Evolutionary conservation across 1,140 invertebrate species (phyloP).

Genomic region (Heliconius eleuchia): DNA sequence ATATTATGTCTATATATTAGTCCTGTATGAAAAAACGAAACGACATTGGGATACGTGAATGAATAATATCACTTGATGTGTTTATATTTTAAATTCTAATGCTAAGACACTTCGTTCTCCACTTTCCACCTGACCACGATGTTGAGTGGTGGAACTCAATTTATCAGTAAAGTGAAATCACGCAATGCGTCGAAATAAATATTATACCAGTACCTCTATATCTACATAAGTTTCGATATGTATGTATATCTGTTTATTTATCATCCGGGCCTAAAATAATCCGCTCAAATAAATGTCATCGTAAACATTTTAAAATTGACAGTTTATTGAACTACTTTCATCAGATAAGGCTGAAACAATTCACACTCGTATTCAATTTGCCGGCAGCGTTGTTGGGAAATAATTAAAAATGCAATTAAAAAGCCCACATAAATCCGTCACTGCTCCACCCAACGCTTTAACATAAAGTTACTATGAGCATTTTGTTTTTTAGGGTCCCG

Average conservation of each 20-base stretch:
- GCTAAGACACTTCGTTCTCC: no score
- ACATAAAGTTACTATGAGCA: constrained; percentile 52
- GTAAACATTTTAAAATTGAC: constrained; percentile 40
- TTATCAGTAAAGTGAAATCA: no score
- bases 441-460: constrained; percentile 48
- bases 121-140: no score
- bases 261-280: neutral
- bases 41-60: no score
- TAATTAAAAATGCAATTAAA: constrained; percentile 79
- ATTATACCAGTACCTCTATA: neutral
- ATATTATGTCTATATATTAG: no score
- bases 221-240: neutral
- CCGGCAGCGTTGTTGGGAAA: constrained; percentile 66
- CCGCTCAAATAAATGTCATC: constrained; percentile 30
- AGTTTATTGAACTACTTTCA: constrained; percentile 42
- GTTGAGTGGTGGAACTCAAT: no score
- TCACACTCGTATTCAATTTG: constrained; percentile 66
- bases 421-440: constrained; percentile 71
- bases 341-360: constrained; percentile 41
- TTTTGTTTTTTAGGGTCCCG: constrained; percentile 37
- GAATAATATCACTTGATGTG: no score
- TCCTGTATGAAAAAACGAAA: no score
- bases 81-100: no score
- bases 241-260: neutral
- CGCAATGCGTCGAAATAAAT: neutral